These are phyloP conservation scores for Pollenia amentaria DNA, from an alignment of 2,888 invertebrate species.

Conservation along the genomic window DNA sequence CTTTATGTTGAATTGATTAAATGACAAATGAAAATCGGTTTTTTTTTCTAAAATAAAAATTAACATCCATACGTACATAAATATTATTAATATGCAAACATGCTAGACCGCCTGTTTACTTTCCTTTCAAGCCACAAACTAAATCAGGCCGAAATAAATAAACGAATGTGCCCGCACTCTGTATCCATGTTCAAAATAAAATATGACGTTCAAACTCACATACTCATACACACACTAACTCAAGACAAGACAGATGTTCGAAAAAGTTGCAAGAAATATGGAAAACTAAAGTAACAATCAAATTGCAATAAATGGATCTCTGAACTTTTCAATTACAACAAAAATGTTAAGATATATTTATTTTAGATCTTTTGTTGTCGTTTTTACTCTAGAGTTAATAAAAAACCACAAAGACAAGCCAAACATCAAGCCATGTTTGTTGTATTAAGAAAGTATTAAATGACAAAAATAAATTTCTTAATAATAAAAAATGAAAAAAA, in stretches of 20 bases:
- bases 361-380: conserved; percentile 36
- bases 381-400: conserved; percentile 22
- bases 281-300: conserved; percentile 50
- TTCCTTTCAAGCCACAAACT: conserved; percentile 72
- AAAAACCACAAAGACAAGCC: conserved; percentile 65
- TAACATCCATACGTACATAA: background rate
- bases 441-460: conserved; percentile 64
- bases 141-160: conserved; percentile 69
- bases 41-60: conserved; percentile 13
- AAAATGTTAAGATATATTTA: conserved; percentile 18
- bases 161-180: conserved; percentile 47
- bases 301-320: conserved; percentile 57
- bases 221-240: background rate
- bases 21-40: conserved; percentile 68
- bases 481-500: conserved; percentile 46
- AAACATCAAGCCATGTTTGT: conserved; percentile 51
- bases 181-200: conserved; percentile 30
- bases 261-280: conserved; percentile 53
- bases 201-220: conserved; percentile 47
- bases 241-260: conserved; percentile 59
- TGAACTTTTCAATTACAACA: conserved; percentile 55
- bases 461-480: conserved; percentile 72
- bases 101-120: conserved; percentile 65
- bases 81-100: conserved; percentile 65
- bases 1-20: conserved; percentile 70